Evolutionary conservation across 2,113 vertebrate species (phyloP).

Genomic region (Corythoichthys haematopterus): DNA sequence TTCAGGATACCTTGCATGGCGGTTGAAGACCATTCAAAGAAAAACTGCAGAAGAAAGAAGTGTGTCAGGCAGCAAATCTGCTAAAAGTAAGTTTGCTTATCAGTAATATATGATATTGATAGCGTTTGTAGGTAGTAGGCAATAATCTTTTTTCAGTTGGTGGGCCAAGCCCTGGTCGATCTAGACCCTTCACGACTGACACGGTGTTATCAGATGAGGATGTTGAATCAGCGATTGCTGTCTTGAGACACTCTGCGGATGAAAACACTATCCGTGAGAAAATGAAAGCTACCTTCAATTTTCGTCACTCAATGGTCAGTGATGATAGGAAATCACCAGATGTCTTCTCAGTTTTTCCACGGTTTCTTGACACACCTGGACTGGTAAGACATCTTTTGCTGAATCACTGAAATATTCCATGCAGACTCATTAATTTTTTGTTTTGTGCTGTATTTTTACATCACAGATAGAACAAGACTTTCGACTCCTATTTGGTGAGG

Average conservation of each 20-base stretch:
- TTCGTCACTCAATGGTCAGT: too few relatives aligned
- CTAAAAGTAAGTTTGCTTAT: conserved; percentile 8
- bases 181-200: conserved; percentile 1
- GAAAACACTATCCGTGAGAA: conserved; percentile 13
- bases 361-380: too few relatives aligned
- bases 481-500: too few relatives aligned
- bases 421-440: too few relatives aligned
- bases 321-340: too few relatives aligned
- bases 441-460: too few relatives aligned
- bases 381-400: too few relatives aligned
- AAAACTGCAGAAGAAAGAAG: conserved; percentile 17
- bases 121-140: neutral
- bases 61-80: neutral
- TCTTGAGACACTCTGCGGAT: conserved; percentile 24
- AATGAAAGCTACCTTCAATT: conserved; percentile 14
- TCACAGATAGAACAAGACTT: too few relatives aligned
- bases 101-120: conserved; percentile 17
- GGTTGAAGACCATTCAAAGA: conserved; percentile 15
- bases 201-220: conserved; percentile 7
- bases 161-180: conserved; percentile 2
- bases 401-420: too few relatives aligned
- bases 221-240: conserved; percentile 11
- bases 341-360: too few relatives aligned
- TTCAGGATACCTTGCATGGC: conserved; percentile 9
- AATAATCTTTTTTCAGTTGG: conserved; percentile 2